phyloP scores from a whole-genome alignment of 2,113 vertebrate genomes.

The Gambusia holbrooki region DNA sequence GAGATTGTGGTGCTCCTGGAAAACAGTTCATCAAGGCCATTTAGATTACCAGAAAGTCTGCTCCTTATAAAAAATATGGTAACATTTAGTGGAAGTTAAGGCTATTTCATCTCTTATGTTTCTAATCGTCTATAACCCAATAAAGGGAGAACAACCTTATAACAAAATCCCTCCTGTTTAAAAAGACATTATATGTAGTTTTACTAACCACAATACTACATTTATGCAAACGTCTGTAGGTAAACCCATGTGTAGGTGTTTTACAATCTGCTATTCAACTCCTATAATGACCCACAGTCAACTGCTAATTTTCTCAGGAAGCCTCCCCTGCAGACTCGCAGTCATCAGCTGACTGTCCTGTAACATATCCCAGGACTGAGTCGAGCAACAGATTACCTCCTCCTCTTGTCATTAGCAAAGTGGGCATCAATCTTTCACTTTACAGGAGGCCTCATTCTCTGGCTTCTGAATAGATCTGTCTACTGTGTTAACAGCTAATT shows the following conservation, averaged over 20 bases:
- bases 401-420: constrained; percentile 71
- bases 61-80: not conserved
- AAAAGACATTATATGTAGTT: not conserved
- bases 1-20: not conserved
- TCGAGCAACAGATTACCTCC: constrained; percentile 56
- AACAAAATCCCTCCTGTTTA: not conserved
- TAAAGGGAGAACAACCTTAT: not conserved
- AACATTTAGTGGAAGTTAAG: not conserved
- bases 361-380: constrained; percentile 53
- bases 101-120: not conserved
- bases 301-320: constrained; percentile 26
- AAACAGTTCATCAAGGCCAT: not conserved
- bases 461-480: constrained; percentile 73
- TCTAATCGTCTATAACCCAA: not conserved
- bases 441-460: constrained; percentile 70
- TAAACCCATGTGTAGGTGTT: not conserved
- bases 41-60: not conserved
- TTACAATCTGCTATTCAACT: constrained; percentile 22
- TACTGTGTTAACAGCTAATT: constrained; percentile 78
- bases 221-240: not conserved
- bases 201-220: not conserved
- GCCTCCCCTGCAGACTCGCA: constrained; percentile 29
- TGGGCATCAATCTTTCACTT: constrained; percentile 72
- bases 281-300: constrained; percentile 9
- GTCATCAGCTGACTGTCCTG: constrained; percentile 61